Conservation (phyloP, 2,113 vertebrate genomes). For the Asarcornis scutulata region DNA sequence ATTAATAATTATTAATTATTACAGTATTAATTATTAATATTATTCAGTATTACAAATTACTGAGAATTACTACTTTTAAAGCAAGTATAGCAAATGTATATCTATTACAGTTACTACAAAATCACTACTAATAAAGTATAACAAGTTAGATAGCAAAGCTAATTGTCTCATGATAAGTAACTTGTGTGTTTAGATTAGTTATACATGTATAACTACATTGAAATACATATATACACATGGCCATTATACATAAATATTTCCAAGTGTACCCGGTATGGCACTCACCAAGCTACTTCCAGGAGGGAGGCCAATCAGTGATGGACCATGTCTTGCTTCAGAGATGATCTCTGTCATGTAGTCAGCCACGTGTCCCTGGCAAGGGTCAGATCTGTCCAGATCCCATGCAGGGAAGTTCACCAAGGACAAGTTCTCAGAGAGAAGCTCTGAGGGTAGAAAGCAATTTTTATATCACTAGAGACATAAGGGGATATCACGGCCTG, state of each 20-base stretch:
- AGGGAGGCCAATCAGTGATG: neutral
- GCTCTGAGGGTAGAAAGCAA: neutral
- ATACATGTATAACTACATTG: no score
- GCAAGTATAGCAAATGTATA: neutral
- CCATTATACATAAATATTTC: no score
- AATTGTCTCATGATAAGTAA: no score
- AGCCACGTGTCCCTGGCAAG: neutral
- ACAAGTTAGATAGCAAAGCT: no score
- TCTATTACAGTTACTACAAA: neutral
- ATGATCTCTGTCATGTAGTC: neutral
- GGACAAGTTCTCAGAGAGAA: neutral
- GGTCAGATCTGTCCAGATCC: neutral
- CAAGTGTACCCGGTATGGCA: neutral
- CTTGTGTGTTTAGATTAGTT: no score
- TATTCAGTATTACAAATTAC: neutral
- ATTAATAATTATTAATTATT: no score
- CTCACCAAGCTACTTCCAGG: neutral
- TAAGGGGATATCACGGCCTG: neutral
- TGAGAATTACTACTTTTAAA: neutral
- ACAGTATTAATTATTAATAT: no score
- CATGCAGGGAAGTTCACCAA: neutral
- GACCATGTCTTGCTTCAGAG: neutral
- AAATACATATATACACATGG: no score
- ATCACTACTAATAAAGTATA: neutral
- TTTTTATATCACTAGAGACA: neutral